These are phyloP conservation scores for Phortica okadai DNA, from an alignment of 2,888 invertebrate genomes.

Conservation along the genomic window DNA sequence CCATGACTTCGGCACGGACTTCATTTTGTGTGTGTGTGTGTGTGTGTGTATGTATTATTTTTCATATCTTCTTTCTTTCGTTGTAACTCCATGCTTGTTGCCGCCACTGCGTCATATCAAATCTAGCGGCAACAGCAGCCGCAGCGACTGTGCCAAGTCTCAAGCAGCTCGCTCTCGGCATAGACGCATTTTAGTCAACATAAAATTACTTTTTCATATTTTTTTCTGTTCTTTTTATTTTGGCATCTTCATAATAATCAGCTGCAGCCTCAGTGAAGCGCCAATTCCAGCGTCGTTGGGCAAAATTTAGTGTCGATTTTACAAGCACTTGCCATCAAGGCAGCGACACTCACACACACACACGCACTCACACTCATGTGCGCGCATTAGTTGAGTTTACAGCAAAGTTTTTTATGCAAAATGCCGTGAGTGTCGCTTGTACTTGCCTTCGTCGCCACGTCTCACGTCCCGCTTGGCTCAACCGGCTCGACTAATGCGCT, in stretches of 20 bases:
- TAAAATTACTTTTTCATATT: slow-evolving; percentile 43
- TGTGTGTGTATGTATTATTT: slow-evolving; percentile 6
- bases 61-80: not conserved
- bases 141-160: not conserved
- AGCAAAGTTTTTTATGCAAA: slow-evolving; percentile 50
- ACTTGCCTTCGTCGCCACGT: not conserved
- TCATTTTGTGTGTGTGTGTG: not conserved
- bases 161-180: not conserved
- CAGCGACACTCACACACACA: not conserved
- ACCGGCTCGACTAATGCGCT: no score
- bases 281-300: slow-evolving; percentile 28
- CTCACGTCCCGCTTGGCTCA: no score
- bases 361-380: not conserved
- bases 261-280: slow-evolving; percentile 53
- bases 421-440: slow-evolving; percentile 41
- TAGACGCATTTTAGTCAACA: slow-evolving; percentile 1
- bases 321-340: slow-evolving; percentile 54
- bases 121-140: not conserved
- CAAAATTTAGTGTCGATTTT: slow-evolving; percentile 67
- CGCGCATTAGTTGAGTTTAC: slow-evolving; percentile 41
- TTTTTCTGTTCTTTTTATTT: slow-evolving; percentile 28
- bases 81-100: no score
- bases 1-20: no score
- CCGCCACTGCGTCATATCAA: no score
- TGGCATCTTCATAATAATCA: slow-evolving; percentile 64